A percentile compares a stretch with the other conserved stretches of the same genome.
phyloP scores from a whole-genome alignment of 2,113 vertebrate species.

The Eptesicus fuscus region DNA sequence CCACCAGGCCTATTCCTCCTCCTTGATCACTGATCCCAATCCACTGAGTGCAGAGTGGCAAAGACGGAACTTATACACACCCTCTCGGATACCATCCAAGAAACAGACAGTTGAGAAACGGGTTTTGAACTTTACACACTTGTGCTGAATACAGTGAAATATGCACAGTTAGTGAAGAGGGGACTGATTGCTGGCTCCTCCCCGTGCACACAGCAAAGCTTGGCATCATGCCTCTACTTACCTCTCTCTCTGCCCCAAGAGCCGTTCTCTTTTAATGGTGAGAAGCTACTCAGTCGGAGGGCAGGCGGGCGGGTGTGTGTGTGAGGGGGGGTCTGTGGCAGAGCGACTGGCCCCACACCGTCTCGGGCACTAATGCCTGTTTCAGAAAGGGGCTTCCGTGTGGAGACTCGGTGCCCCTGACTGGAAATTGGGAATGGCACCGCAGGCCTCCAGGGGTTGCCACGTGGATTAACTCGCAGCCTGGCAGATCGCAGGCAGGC shows the following conservation, averaged over 20 bases:
- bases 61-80: background rate
- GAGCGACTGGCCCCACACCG: background rate
- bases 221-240: background rate
- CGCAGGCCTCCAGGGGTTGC: background rate
- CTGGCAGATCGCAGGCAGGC: background rate
- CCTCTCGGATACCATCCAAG: background rate
- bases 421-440: background rate
- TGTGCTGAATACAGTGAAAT: background rate
- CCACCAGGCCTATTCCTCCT: background rate
- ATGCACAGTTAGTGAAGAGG: background rate
- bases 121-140: background rate
- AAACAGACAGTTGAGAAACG: background rate
- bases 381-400: background rate
- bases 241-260: background rate
- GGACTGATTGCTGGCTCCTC: background rate
- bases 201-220: background rate
- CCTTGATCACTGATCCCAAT: background rate
- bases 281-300: background rate
- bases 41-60: background rate
- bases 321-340: accelerated
- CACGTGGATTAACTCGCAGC: background rate
- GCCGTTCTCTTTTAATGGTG: background rate
- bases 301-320: too few species aligned
- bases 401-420: background rate
- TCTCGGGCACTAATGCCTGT: background rate